phyloP scores from a whole-genome alignment of 2,888 invertebrate genomes.

The Drosophila pseudotalamancana region DNA sequence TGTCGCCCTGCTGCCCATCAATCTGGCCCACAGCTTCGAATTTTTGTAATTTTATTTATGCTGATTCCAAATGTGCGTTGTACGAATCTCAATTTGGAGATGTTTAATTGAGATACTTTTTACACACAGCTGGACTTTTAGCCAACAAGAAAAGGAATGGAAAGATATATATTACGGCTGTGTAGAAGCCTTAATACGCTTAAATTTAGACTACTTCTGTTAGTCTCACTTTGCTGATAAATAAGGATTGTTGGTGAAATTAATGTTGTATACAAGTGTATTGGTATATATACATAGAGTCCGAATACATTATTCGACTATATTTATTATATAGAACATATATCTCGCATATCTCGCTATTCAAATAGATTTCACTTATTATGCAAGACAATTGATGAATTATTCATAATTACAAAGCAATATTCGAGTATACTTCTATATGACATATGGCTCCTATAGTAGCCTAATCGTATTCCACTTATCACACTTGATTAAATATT shows the following conservation, averaged over 20 bases:
- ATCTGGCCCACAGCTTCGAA: constrained; percentile 51
- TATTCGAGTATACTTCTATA: background rate
- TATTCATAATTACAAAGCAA: too few relatives aligned
- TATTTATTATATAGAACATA: too few relatives aligned
- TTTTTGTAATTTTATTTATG: constrained; percentile 72
- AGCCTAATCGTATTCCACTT: background rate
- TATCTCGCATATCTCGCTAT: too few relatives aligned
- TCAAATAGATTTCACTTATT: too few relatives aligned
- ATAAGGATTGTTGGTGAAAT: too few relatives aligned
- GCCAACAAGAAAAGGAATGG: background rate
- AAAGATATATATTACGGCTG: too few relatives aligned
- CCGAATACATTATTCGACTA: too few relatives aligned
- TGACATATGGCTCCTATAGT: background rate
- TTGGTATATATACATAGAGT: too few relatives aligned
- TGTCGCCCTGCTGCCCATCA: constrained; percentile 60
- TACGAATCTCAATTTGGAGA: constrained; percentile 18
- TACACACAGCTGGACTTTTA: constrained; percentile 11
- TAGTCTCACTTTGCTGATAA: background rate
- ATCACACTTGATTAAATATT: constrained; percentile 1
- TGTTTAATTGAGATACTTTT: constrained; percentile 63
- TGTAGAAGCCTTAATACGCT: constrained; percentile 4
- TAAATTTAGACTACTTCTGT: background rate
- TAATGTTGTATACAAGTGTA: too few relatives aligned
- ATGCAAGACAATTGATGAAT: too few relatives aligned
- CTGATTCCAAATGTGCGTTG: constrained; percentile 52